A percentile compares a stretch with the other conserved stretches of the same genome.
phyloP scores from a whole-genome alignment of 2,888 invertebrate genomes.

The Diabrotica balteata region DNA sequence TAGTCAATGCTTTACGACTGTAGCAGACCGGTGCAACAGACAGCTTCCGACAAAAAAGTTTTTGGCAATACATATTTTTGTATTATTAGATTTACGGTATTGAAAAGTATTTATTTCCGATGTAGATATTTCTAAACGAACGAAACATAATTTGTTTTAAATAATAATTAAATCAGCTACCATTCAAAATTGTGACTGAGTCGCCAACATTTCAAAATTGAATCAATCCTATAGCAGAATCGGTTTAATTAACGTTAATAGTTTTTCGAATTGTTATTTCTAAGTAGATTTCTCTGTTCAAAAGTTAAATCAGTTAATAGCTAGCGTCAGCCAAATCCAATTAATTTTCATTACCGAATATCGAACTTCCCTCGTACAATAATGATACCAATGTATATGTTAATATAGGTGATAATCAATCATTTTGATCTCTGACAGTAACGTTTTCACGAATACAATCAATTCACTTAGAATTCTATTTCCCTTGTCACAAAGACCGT shows the following conservation, averaged over 20 bases:
- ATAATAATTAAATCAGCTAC: no score
- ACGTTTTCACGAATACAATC: constrained; percentile 43
- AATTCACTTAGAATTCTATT: constrained; percentile 44
- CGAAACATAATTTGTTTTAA: no score
- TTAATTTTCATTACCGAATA: constrained; percentile 23
- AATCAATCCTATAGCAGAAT: no score
- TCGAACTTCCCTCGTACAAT: constrained; percentile 14
- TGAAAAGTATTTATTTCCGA: background rate
- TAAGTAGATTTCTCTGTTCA: background rate
- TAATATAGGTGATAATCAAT: constrained; percentile 46
- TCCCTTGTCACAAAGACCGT: constrained; percentile 38
- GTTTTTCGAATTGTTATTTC: background rate
- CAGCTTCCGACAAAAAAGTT: no score
- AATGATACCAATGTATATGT: constrained; percentile 35
- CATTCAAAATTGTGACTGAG: no score
- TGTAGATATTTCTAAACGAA: background rate
- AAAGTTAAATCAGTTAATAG: background rate
- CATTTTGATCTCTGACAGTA: constrained; percentile 44
- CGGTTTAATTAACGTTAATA: background rate
- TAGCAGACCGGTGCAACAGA: no score
- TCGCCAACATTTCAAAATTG: no score
- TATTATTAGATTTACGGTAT: background rate
- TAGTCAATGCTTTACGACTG: no score
- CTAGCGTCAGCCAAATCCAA: constrained; percentile 7
- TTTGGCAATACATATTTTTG: no score